Evolutionary conservation across 2,113 vertebrate species (phyloP), one percentile per base, ranked within the genome.

Genomic region (Malurus alboscapulatus): DNA sequence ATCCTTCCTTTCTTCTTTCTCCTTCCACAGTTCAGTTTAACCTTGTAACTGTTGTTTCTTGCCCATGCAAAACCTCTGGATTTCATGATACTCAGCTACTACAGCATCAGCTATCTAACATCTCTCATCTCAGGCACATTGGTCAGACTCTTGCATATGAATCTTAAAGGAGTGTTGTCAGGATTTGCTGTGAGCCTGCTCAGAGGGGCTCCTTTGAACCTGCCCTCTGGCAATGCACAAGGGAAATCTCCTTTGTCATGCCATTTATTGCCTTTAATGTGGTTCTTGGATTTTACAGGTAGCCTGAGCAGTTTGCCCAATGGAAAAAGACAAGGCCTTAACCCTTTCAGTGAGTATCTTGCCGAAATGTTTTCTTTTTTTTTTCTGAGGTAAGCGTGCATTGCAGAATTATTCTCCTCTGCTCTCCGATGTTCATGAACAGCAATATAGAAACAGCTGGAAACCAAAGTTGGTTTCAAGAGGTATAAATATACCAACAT

Each of bases 291-390:
- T 93, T 84, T 97, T 98, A 74, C 98, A 99, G 98, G 98, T 92
- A 98, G 97, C 94, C 96, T 96, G 69, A 98, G 98, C 95, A 98
- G 97, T 96, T 97, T 97, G 87, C 98, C 97, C 96, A 98, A 95
- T 96, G 98, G 98, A 97, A 98, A 98, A 98, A 97, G 98, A 98
- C 98, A 98, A 98, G 98, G 98, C 97, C 97, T 98, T 96, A 98
- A 99, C 95, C 97, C 98, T 92, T 98, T 98, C 98, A 98, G 98
- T 99, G 98, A 99, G 98, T 97, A 96, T 96, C 95, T 97, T 97
- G 94, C 94, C 24, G 83, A 91, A 90, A 57, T 92, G 42, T 93
- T 97, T 62, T 59, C 8, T 58, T 84, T 91, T 85, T 57, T 57
- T 57, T 57, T 26, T n/a, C 32, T 38, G 1, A 80, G 48, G 30